A percentile compares a stretch with the other conserved stretches of the same genome.
Evolutionary conservation across 2,797 vertebrate species (phyloP).

Genomic region (Oreochromis grahami): DNA sequence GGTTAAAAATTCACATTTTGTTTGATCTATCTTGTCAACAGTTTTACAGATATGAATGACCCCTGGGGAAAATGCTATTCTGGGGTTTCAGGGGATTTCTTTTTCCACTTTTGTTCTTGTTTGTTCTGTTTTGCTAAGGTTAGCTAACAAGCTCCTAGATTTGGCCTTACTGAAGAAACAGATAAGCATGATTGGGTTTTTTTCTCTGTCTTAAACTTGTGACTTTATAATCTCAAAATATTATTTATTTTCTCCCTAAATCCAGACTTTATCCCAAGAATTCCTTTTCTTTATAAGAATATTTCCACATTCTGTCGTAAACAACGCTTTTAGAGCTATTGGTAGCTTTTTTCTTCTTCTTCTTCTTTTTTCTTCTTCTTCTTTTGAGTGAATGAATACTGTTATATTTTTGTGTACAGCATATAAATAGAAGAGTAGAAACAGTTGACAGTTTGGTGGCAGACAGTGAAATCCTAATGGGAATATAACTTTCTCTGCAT

Average conservation of each 20-base stretch:
- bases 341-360: background rate
- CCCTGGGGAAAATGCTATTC: background rate
- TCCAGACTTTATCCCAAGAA: background rate
- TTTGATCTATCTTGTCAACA: background rate
- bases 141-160: background rate
- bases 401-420: background rate
- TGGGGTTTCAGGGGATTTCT: background rate
- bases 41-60: background rate
- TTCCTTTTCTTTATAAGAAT: background rate
- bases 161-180: background rate
- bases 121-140: background rate
- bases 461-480: background rate
- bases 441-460: background rate
- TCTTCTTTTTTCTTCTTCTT: background rate
- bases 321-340: background rate
- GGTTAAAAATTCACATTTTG: background rate
- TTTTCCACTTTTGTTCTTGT: background rate
- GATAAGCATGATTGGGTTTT: fast-evolving
- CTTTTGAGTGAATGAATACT: background rate
- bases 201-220: background rate
- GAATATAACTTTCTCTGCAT: background rate
- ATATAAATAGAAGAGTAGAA: background rate
- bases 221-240: background rate
- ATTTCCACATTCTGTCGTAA: background rate
- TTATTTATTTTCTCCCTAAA: background rate